phyloP scores from a whole-genome alignment of 1,140 invertebrate species.

The Procambarus virginalis region DNA sequence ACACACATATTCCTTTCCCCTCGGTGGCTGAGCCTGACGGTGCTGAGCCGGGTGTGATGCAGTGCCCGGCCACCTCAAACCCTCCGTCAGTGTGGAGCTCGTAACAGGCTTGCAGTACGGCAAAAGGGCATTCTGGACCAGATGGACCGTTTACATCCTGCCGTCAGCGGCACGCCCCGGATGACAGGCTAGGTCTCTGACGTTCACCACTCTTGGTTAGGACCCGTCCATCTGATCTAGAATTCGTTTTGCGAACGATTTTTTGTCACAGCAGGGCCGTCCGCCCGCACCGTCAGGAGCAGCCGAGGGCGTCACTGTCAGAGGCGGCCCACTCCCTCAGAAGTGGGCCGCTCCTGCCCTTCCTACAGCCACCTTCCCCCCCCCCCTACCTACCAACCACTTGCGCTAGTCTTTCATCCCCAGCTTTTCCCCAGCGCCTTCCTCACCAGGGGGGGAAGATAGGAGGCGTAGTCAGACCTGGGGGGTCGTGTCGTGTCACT shows the following conservation, averaged over 20 bases:
- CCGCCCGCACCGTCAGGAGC: constrained; percentile 20
- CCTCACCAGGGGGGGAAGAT: constrained; percentile 48
- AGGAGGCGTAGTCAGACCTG: constrained; percentile 15
- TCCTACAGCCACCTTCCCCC: constrained; percentile 5
- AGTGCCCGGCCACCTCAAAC: background rate
- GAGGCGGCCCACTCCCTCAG: constrained; percentile 25
- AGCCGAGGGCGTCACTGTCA: constrained; percentile 31
- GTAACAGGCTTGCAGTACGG: background rate
- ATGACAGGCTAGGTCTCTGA: background rate
- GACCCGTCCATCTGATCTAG: background rate
- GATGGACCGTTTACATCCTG: background rate
- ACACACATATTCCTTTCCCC: background rate
- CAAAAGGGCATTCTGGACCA: background rate
- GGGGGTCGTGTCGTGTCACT: constrained; percentile 24
- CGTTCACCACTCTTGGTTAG: background rate
- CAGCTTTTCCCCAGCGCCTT: constrained; percentile 35
- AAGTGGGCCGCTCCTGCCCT: constrained; percentile 18
- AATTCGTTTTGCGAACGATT: background rate
- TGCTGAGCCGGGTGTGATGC: background rate
- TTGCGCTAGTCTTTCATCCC: constrained; percentile 51
- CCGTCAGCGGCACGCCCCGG: background rate
- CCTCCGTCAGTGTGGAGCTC: background rate
- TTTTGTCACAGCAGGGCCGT: background rate
- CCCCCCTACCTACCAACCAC: constrained; percentile 8
- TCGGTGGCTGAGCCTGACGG: constrained; percentile 29